These are phyloP conservation scores for Dipodomys merriami DNA, from an alignment of 2,113 vertebrate genomes.

Conservation along the genomic window DNA sequence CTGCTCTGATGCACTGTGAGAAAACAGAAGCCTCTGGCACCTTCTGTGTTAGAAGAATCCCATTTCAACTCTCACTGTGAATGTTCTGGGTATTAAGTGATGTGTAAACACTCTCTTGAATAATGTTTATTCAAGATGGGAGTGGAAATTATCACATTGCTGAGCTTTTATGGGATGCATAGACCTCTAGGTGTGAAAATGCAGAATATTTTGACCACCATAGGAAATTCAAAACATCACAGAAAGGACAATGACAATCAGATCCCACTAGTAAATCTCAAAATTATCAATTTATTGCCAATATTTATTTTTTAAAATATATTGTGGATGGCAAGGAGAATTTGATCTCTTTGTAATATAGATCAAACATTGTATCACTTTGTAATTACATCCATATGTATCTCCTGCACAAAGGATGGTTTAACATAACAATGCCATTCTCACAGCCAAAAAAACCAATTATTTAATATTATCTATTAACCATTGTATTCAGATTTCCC, in stretches of 20 bases:
- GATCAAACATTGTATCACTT: constrained; percentile 2
- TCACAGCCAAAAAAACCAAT: constrained; percentile 22
- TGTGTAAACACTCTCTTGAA: neutral
- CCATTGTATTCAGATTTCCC: neutral
- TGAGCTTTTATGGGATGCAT: neutral
- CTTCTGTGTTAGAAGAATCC: neutral
- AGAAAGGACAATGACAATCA: constrained; percentile 23
- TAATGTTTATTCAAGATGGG: neutral
- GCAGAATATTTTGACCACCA: neutral
- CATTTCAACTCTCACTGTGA: neutral
- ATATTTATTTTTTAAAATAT: neutral
- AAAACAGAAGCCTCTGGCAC: neutral
- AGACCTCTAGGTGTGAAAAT: neutral
- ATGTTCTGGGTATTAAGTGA: neutral
- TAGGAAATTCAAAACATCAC: neutral
- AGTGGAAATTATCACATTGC: neutral
- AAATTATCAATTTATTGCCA: neutral
- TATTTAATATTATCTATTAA: neutral
- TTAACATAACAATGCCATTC: neutral
- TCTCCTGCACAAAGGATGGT: neutral
- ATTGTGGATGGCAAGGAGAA: neutral
- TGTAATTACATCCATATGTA: neutral
- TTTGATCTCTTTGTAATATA: neutral
- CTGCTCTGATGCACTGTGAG: neutral
- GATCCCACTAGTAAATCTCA: neutral